Conservation (phyloP, 2,888 invertebrate species). For the Cryptocephalus moraei region DNA sequence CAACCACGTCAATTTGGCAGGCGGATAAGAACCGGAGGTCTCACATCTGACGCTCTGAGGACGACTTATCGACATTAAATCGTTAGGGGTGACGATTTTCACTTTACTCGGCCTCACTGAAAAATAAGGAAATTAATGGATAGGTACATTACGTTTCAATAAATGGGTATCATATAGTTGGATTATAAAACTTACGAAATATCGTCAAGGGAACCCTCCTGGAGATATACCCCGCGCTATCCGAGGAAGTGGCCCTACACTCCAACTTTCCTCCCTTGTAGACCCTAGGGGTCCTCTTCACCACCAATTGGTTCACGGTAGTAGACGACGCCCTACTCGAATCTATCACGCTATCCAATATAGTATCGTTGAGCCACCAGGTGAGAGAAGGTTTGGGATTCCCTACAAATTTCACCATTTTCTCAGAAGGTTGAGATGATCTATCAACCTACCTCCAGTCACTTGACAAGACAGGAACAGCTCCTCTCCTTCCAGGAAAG, state of each 20-base stretch:
- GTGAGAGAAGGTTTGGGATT: constrained; percentile 71
- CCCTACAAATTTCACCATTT: constrained; percentile 56
- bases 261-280: constrained; percentile 65
- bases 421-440: neutral
- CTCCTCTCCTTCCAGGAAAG: constrained; percentile 78
- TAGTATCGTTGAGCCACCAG: constrained; percentile 71
- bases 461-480: constrained; percentile 78
- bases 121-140: constrained; percentile 22
- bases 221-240: constrained; percentile 55
- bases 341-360: constrained; percentile 65
- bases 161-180: too few species aligned
- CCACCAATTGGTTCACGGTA: constrained; percentile 65
- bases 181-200: constrained; percentile 36
- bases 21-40: constrained; percentile 72
- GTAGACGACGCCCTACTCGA: constrained; percentile 51
- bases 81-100: constrained; percentile 60
- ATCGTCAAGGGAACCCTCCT: constrained; percentile 71
- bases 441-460: constrained; percentile 59
- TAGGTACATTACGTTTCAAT: too few species aligned
- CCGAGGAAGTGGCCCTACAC: constrained; percentile 68
- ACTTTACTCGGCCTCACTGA: constrained; percentile 72
- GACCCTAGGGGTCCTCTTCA: constrained; percentile 60
- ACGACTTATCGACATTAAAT: constrained; percentile 62
- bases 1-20: constrained; percentile 74
- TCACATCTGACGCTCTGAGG: constrained; percentile 68